phyloP scores from a whole-genome alignment of 2,113 vertebrate genomes.

The Anoura caudifer region DNA sequence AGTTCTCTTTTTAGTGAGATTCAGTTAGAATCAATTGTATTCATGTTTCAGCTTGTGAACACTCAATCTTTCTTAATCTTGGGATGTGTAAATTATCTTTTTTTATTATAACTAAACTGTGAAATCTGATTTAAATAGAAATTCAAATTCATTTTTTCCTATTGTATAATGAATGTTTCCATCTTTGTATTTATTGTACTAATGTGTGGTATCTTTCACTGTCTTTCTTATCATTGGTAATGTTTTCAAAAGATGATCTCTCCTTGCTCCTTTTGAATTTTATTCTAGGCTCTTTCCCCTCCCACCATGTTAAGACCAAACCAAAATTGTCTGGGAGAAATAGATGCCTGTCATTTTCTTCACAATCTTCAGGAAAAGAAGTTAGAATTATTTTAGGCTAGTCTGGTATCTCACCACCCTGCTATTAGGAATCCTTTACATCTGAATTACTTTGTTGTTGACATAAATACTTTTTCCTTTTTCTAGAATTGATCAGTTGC shows the following conservation, averaged over 20 bases:
- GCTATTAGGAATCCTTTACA: not conserved
- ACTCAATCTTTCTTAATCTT: not conserved
- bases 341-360: conserved; percentile 19
- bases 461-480: not conserved
- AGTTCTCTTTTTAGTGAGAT: conserved; percentile 1
- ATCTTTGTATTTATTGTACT: not conserved
- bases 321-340: conserved; percentile 6
- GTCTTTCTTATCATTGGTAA: not conserved
- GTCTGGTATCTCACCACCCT: not conserved
- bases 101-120: not conserved
- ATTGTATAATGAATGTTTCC: not conserved
- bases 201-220: not conserved
- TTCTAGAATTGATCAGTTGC: not conserved
- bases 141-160: conserved; percentile 3
- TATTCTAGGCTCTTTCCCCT: not conserved
- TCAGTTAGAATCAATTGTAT: not conserved
- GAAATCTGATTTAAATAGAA: conserved; percentile 7
- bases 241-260: conserved; percentile 17
- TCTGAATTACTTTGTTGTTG: not conserved
- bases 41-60: not conserved
- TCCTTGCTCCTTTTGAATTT: not conserved
- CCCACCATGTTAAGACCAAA: not conserved
- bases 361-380: not conserved
- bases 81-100: not conserved
- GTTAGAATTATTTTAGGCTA: conserved; percentile 17